A percentile compares a stretch with the other conserved stretches of the same genome.
Conservation (phyloP, 2,797 vertebrate genomes). For the Adrianichthys oophorus region DNA sequence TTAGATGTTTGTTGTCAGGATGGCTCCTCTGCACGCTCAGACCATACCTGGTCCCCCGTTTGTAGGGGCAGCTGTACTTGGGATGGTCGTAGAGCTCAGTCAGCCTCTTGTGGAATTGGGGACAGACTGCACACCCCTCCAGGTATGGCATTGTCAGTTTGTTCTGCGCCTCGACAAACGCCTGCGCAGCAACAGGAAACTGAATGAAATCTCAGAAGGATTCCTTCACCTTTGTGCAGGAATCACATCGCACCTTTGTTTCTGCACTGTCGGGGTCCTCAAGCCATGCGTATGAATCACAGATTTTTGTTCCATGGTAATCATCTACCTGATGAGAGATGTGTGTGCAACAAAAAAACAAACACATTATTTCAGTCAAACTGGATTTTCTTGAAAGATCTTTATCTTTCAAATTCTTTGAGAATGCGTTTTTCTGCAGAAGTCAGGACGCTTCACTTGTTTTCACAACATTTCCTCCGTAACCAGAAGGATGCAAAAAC, state of each 20-base stretch:
- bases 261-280: slow-evolving; percentile 74
- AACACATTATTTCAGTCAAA: neutral
- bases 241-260: slow-evolving; percentile 36
- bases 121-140: slow-evolving; percentile 66
- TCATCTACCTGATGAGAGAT: slow-evolving; percentile 67
- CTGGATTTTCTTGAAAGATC: neutral
- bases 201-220: neutral
- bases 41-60: slow-evolving; percentile 68
- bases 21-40: neutral
- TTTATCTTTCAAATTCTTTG: too few species aligned
- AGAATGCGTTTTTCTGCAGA: too few species aligned
- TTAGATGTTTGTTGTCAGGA: neutral
- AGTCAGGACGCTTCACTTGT: too few species aligned
- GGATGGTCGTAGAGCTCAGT: slow-evolving; percentile 81
- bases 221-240: neutral
- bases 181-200: slow-evolving; percentile 45
- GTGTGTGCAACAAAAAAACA: neutral
- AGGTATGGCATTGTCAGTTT: slow-evolving; percentile 78
- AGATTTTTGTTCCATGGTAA: slow-evolving; percentile 71
- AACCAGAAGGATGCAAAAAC: too few species aligned
- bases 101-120: slow-evolving; percentile 72
- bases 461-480: too few species aligned
- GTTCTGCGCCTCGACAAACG: slow-evolving; percentile 80
- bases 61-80: slow-evolving; percentile 83
- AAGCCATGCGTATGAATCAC: slow-evolving; percentile 76